Evolutionary conservation across 2,888 invertebrate species (phyloP).

Genomic region (Ypsolopha sequella): DNA sequence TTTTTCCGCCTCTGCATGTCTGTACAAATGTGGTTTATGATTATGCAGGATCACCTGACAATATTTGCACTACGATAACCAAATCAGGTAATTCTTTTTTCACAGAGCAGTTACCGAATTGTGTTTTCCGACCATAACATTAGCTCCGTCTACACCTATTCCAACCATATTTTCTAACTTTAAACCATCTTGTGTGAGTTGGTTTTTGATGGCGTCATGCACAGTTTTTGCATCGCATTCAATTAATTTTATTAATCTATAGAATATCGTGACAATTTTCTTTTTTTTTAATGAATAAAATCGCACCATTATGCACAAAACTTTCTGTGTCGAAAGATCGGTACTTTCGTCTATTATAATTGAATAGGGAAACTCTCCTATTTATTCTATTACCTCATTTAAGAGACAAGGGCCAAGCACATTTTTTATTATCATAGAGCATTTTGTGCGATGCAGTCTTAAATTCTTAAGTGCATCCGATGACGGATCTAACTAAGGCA

Average conservation of each 20-base stretch:
- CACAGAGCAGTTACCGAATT: not conserved
- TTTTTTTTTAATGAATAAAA: conserved; percentile 1
- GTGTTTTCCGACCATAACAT: not conserved
- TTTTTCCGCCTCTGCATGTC: no score
- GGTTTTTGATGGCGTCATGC: not conserved
- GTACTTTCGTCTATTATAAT: not conserved
- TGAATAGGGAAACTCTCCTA: not conserved
- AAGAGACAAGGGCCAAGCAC: not conserved
- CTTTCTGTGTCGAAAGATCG: not conserved
- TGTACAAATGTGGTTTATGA: no score
- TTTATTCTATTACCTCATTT: not conserved
- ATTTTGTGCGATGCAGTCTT: not conserved
- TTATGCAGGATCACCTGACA: no score
- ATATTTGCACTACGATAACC: no score
- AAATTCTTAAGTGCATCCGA: not conserved
- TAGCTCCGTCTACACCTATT: not conserved
- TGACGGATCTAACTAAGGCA: not conserved
- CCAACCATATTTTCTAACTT: conserved; percentile 1
- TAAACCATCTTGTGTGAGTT: conserved; percentile 2
- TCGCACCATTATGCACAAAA: not conserved
- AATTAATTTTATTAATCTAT: conserved; percentile 1
- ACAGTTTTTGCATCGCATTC: conserved; percentile 1
- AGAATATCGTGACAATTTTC: conserved; percentile 2
- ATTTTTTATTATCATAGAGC: not conserved
- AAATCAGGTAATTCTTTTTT: not conserved